Percentiles rank a stretch among this genome's conserved stretches.
Conservation (phyloP, 2,888 invertebrate species). For the Agonopterix heracliana region DNA sequence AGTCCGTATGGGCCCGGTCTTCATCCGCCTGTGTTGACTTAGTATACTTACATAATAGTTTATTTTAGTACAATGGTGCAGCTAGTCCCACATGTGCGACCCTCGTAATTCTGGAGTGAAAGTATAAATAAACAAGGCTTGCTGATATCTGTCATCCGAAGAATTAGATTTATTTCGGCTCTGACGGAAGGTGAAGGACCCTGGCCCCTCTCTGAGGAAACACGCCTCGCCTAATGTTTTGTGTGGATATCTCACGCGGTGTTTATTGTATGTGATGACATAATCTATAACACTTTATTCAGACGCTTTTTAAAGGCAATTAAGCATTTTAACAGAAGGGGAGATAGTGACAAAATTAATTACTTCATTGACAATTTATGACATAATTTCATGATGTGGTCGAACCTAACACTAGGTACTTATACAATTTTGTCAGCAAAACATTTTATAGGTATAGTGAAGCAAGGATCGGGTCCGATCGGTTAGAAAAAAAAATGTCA, state of each 20-base stretch:
- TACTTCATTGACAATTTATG: conserved; percentile 1
- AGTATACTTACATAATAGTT: conserved; percentile 55
- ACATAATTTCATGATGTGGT: neutral
- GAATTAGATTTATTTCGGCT: conserved; percentile 73
- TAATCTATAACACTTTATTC: conserved; percentile 7
- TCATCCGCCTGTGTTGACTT: conserved; percentile 45
- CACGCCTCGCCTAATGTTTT: conserved; percentile 34
- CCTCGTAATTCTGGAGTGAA: conserved; percentile 54
- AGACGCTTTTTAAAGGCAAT: conserved; percentile 3
- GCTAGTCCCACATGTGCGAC: conserved; percentile 58
- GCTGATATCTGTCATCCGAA: conserved; percentile 74
- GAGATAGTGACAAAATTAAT: conserved; percentile 7
- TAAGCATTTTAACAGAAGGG: conserved; percentile 5
- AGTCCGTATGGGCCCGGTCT: neutral
- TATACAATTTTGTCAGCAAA: conserved; percentile 25
- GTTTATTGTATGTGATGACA: conserved; percentile 14
- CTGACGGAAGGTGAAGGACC: conserved; percentile 67
- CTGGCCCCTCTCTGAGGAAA: conserved; percentile 40
- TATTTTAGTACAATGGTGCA: conserved; percentile 59
- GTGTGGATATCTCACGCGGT: conserved; percentile 32
- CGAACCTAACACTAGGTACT: neutral
- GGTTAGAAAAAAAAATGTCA: conserved; percentile 49
- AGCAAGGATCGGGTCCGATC: conserved; percentile 47
- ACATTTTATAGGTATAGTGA: conserved; percentile 56
- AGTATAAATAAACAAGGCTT: conserved; percentile 74